Conservation (phyloP, 2,113 vertebrate species). For the Passer montanus region DNA sequence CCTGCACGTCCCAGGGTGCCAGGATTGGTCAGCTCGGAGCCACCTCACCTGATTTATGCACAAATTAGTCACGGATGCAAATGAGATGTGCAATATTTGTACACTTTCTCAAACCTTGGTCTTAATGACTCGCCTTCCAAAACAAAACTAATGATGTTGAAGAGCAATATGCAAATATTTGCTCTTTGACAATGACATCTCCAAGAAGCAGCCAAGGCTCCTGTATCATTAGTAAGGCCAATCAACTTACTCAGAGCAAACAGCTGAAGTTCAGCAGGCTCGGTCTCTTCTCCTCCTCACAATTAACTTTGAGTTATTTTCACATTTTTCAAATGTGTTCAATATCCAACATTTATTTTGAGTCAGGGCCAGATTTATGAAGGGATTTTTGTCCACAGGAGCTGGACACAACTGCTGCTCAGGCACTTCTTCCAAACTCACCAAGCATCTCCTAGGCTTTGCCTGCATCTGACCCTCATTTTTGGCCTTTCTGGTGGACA, state of each 20-base stretch:
- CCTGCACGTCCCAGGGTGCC: background rate
- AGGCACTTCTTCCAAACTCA: background rate
- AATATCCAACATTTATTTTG: background rate
- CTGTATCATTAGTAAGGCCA: background rate
- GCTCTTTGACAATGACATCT: slow-evolving; percentile 32
- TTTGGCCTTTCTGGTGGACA: background rate
- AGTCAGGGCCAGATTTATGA: background rate
- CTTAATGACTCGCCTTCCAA: slow-evolving; percentile 8
- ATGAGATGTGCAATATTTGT: background rate
- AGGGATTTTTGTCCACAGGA: background rate
- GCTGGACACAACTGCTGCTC: background rate
- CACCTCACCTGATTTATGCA: background rate
- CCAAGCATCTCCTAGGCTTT: background rate
- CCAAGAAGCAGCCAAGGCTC: slow-evolving; percentile 25
- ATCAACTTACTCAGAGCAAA: background rate
- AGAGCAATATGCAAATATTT: slow-evolving; percentile 49
- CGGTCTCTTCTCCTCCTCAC: background rate
- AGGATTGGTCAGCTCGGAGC: background rate
- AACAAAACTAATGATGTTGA: slow-evolving; percentile 41
- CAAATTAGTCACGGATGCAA: background rate
- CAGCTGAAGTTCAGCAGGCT: background rate
- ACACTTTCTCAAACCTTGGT: background rate
- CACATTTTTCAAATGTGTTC: background rate
- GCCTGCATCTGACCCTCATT: background rate
- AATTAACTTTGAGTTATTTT: background rate